phyloP scores from a whole-genome alignment of 2,797 vertebrate genomes.

The Lates japonicus region DNA sequence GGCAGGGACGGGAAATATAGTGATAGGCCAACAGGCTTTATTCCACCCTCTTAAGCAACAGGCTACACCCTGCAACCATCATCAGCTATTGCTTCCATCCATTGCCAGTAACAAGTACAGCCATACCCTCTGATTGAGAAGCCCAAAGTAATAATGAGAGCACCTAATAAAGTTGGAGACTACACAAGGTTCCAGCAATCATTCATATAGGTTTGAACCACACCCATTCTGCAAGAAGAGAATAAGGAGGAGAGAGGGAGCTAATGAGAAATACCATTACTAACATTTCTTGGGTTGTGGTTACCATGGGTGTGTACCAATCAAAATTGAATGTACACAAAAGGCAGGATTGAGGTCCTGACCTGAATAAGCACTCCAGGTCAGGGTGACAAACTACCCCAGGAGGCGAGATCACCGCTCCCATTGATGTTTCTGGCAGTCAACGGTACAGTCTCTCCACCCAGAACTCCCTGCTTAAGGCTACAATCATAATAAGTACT shows the following conservation, averaged over 20 bases:
- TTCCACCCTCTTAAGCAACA: conserved; percentile 77
- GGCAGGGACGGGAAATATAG: conserved; percentile 58
- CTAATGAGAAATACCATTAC: not conserved
- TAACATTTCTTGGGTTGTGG: not conserved
- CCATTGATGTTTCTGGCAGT: conserved; percentile 92
- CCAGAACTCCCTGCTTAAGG: conserved; percentile 94
- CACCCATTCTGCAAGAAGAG: conserved; percentile 91
- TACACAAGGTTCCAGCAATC: conserved; percentile 99
- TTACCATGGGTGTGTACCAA: not conserved
- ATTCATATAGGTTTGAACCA: conserved; percentile 93
- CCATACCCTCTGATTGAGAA: conserved; percentile 73
- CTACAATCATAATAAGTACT: conserved; percentile 36
- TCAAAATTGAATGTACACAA: not conserved
- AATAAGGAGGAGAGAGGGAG: not conserved
- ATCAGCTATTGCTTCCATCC: conserved; percentile 83
- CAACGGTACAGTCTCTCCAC: conserved; percentile 95
- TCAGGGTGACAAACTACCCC: conserved; percentile 93
- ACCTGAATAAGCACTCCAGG: conserved; percentile 97
- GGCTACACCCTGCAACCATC: conserved; percentile 77
- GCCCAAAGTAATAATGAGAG: conserved; percentile 75
- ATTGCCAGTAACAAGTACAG: conserved; percentile 86
- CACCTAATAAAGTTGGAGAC: conserved; percentile 77
- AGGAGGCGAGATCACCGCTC: conserved; percentile 90
- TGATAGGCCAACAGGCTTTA: conserved; percentile 62
- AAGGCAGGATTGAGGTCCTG: conserved; percentile 73